Evolutionary conservation across 1,140 invertebrate genomes (phyloP).

Genomic region (Parapsyche elsis): DNA sequence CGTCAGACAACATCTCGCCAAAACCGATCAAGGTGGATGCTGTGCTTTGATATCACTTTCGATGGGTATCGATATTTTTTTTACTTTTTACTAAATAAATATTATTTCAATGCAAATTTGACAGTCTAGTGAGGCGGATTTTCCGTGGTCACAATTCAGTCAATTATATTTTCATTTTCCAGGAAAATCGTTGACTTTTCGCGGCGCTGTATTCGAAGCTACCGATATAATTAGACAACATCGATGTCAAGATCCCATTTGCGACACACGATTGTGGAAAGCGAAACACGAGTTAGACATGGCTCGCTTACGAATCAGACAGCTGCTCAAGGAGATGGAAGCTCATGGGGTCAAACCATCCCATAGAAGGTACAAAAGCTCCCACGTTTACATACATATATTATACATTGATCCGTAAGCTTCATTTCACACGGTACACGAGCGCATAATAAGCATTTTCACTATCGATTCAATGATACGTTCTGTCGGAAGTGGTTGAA

Average conservation of each 20-base stretch:
- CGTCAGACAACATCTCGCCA: constrained; percentile 86
- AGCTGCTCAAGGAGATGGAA: constrained; percentile 86
- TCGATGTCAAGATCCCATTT: constrained; percentile 83
- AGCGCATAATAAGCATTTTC: neutral
- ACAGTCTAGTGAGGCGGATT: no score
- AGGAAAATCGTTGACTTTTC: constrained; percentile 88
- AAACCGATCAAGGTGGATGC: constrained; percentile 87
- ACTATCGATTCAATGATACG: neutral
- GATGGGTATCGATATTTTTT: constrained; percentile 68
- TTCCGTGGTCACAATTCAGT: no score
- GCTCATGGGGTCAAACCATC: constrained; percentile 81
- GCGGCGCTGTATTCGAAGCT: constrained; percentile 89
- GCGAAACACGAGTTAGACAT: constrained; percentile 89
- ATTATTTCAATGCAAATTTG: neutral
- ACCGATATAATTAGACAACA: constrained; percentile 69
- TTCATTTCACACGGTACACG: constrained; percentile 55
- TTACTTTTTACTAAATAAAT: neutral
- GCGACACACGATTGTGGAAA: constrained; percentile 87
- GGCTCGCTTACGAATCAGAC: constrained; percentile 82
- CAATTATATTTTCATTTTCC: constrained; percentile 64
- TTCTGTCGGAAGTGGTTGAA: no score
- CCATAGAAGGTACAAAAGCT: constrained; percentile 69
- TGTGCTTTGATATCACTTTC: constrained; percentile 91
- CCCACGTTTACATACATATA: constrained; percentile 6
- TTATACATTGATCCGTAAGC: constrained; percentile 53